A percentile compares a stretch with the other conserved stretches of the same genome.
Conservation (phyloP, 2,888 invertebrate genomes). For the Agonopterix subpropinquella region DNA sequence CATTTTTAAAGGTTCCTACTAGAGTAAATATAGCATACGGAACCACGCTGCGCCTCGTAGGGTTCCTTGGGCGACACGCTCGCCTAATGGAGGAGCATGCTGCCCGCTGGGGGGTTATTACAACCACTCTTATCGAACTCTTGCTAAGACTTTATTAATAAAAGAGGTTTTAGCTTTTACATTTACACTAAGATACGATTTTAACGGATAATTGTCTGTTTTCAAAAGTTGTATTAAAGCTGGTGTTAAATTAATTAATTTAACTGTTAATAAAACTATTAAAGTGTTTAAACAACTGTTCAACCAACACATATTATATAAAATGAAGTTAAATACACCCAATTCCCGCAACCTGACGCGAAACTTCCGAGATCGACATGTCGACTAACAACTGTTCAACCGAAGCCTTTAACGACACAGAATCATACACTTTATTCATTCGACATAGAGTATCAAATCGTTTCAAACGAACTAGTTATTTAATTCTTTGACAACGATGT, state of each 20-base stretch:
- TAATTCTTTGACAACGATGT: slow-evolving; percentile 67
- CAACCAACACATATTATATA: slow-evolving; percentile 32
- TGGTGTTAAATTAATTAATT: not conserved
- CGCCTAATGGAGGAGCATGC: slow-evolving; percentile 56
- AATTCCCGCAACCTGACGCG: slow-evolving; percentile 46
- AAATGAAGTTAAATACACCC: slow-evolving; percentile 39
- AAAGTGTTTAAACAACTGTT: not conserved
- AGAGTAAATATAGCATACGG: slow-evolving; percentile 22
- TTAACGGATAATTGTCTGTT: slow-evolving; percentile 4
- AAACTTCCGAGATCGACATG: slow-evolving; percentile 49
- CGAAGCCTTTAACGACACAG: slow-evolving; percentile 19
- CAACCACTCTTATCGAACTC: slow-evolving; percentile 52
- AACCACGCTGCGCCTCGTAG: slow-evolving; percentile 55
- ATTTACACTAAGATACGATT: slow-evolving; percentile 22
- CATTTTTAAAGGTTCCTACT: slow-evolving; percentile 25
- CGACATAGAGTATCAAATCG: slow-evolving; percentile 30
- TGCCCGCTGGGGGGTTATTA: slow-evolving; percentile 51
- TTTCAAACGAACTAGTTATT: slow-evolving; percentile 37
- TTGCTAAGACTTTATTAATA: slow-evolving; percentile 52
- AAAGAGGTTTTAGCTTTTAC: slow-evolving; percentile 37
- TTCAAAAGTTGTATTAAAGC: too few relatives aligned
- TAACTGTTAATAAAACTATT: not conserved
- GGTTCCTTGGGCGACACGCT: slow-evolving; percentile 47
- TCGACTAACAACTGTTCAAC: slow-evolving; percentile 46
- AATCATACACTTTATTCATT: slow-evolving; percentile 34